Percentiles rank a stretch among this genome's conserved stretches.
phyloP scores from a whole-genome alignment of 2,888 invertebrate genomes.

The Poecilus cupreus region DNA sequence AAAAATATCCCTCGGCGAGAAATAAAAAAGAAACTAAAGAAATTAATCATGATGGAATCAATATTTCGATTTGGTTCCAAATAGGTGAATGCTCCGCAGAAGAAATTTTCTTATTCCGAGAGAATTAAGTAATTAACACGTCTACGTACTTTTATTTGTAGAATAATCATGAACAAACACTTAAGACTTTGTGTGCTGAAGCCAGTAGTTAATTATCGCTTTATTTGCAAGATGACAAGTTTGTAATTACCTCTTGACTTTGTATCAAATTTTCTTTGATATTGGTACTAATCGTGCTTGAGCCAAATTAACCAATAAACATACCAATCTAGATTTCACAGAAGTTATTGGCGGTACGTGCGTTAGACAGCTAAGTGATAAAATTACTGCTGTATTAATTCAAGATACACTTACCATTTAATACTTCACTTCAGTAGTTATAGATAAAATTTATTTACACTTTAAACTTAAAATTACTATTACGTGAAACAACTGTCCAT shows the following conservation, averaged over 20 bases:
- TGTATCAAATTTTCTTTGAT: background rate
- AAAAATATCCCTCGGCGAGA: background rate
- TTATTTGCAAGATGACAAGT: background rate
- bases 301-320: background rate
- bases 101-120: background rate
- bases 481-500: too few relatives aligned
- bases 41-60: background rate
- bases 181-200: background rate
- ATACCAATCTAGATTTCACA: background rate
- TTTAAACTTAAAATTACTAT: too few relatives aligned
- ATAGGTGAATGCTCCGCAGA: background rate
- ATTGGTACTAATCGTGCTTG: too few relatives aligned
- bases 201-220: background rate
- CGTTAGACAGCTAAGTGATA: too few relatives aligned
- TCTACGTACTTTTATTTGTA: background rate
- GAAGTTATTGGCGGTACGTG: too few relatives aligned
- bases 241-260: background rate
- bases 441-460: too few relatives aligned
- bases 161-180: background rate
- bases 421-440: too few relatives aligned
- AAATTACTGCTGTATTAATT: too few relatives aligned
- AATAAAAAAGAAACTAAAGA: background rate
- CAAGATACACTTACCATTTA: too few relatives aligned
- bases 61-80: background rate
- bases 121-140: background rate